Evolutionary conservation across 2,888 invertebrate species (phyloP).

Genomic region (Xanthorhoe designata): DNA sequence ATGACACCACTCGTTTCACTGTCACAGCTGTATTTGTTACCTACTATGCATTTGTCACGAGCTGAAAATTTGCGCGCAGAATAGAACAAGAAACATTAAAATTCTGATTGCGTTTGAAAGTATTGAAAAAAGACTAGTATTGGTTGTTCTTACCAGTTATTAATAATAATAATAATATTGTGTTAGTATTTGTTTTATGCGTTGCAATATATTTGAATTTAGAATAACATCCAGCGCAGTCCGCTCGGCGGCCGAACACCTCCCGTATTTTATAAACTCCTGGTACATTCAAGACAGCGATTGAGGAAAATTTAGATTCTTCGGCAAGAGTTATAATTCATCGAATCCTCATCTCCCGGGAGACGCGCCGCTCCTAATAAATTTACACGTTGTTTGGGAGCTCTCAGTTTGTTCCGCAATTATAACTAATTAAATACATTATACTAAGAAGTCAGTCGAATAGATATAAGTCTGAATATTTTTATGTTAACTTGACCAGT

Average conservation of each 20-base stretch:
- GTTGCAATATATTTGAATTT: no score
- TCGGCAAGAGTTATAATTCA: not conserved
- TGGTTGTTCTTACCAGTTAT: no score
- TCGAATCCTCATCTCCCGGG: not conserved
- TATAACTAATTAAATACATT: not conserved
- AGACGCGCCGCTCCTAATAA: not conserved
- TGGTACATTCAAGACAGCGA: not conserved
- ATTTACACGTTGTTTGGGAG: not conserved
- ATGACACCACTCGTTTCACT: conserved; percentile 26
- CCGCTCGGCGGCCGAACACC: not conserved
- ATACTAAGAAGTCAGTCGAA: not conserved
- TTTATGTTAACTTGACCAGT: no score
- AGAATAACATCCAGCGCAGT: no score
- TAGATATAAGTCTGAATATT: no score
- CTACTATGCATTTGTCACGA: no score
- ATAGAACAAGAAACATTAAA: no score
- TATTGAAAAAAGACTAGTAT: no score
- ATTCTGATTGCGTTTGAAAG: no score
- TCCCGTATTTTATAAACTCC: not conserved
- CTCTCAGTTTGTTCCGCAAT: not conserved
- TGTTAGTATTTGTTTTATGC: no score
- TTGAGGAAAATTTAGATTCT: not conserved
- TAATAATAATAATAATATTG: no score
- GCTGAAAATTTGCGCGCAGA: no score
- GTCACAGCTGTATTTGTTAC: conserved; percentile 12